These are phyloP conservation scores for Drosophila colorata DNA, from an alignment of 2,888 invertebrate genomes.

Conservation along the genomic window DNA sequence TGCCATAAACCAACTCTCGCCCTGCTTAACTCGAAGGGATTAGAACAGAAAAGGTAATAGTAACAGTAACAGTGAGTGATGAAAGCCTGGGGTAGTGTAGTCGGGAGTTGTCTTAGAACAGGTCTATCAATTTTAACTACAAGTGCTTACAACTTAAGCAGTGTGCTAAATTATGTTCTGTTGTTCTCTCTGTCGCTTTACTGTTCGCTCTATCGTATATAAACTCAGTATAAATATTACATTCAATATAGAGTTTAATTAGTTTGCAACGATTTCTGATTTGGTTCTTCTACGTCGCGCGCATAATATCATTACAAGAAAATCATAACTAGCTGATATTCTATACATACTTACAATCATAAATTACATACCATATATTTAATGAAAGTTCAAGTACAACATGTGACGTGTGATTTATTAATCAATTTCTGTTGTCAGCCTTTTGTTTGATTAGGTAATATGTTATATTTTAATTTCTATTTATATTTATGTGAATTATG, in stretches of 20 bases:
- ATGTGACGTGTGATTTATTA: constrained; percentile 61
- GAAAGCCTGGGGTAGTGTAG: constrained; percentile 4
- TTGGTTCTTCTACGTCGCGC: constrained; percentile 51
- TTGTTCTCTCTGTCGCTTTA: constrained; percentile 24
- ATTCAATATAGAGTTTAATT: constrained; percentile 64
- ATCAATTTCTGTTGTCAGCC: constrained; percentile 21
- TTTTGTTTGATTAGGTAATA: constrained; percentile 24
- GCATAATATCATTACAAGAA: constrained; percentile 50
- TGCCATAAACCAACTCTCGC: constrained; percentile 24
- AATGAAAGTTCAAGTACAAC: constrained; percentile 55
- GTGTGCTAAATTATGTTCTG: constrained; percentile 20
- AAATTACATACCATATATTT: constrained; percentile 49
- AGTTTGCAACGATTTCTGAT: constrained; percentile 66
- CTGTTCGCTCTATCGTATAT: constrained; percentile 42
- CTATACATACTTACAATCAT: constrained; percentile 58
- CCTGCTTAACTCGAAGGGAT: constrained; percentile 39
- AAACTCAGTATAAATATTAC: constrained; percentile 71
- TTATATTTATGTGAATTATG: constrained; percentile 28
- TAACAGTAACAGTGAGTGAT: not conserved
- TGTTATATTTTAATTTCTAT: constrained; percentile 22
- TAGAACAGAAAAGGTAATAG: not conserved
- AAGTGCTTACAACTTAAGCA: constrained; percentile 21
- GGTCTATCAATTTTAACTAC: constrained; percentile 16
- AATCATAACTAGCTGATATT: constrained; percentile 62
- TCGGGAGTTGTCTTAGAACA: constrained; percentile 3